Percentiles rank a stretch among this genome's conserved stretches.
phyloP scores from a whole-genome alignment of 2,888 invertebrate genomes.

The Plagodis dolabraria region DNA sequence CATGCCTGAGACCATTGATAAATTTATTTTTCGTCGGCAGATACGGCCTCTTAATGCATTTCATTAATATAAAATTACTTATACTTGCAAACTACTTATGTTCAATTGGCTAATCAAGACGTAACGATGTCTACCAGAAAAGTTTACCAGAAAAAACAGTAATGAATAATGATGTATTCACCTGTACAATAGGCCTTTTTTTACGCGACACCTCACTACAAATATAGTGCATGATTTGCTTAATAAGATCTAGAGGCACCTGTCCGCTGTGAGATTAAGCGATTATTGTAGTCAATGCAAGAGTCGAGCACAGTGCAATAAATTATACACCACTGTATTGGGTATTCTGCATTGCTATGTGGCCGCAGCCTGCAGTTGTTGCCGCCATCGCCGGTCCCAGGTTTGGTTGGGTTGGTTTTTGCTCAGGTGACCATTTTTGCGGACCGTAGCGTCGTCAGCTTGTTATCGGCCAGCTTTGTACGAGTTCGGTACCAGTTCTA shows the following conservation, averaged over 20 bases:
- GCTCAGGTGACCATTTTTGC: constrained; percentile 57
- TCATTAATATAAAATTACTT: constrained; percentile 43
- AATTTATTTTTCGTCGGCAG: constrained; percentile 29
- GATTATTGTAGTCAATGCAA: constrained; percentile 49
- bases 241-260: constrained; percentile 56
- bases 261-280: constrained; percentile 58
- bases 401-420: constrained; percentile 63
- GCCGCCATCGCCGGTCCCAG: constrained; percentile 40
- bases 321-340: constrained; percentile 58
- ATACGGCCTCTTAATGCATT: constrained; percentile 41
- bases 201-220: constrained; percentile 35
- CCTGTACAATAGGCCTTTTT: constrained; percentile 23
- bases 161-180: constrained; percentile 21
- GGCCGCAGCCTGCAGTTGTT: constrained; percentile 13
- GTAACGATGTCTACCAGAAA: constrained; percentile 16
- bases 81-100: constrained; percentile 53
- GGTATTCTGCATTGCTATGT: constrained; percentile 45
- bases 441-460: constrained; percentile 35
- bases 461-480: constrained; percentile 50
- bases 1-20: constrained; percentile 30
- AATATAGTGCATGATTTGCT: constrained; percentile 50
- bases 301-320: constrained; percentile 44
- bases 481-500: constrained; percentile 52
- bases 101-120: constrained; percentile 30
- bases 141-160: constrained; percentile 15